Evolutionary conservation across 2,888 invertebrate species (phyloP).

Genomic region (Aethes cnicana): DNA sequence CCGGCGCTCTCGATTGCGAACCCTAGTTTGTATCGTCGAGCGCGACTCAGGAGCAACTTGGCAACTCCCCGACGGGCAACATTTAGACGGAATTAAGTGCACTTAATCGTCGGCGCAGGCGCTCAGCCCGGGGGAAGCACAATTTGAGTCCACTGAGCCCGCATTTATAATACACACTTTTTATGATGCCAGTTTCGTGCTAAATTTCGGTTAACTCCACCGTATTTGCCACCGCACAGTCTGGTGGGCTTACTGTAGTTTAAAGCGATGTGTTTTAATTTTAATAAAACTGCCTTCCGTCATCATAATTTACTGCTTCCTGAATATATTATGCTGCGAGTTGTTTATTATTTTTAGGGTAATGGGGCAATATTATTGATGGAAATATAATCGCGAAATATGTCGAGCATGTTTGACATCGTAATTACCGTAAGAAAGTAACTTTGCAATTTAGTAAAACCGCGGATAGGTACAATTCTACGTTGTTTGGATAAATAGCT

Average conservation of each 20-base stretch:
- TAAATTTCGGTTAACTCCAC: constrained; percentile 49
- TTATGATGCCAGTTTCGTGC: constrained; percentile 50
- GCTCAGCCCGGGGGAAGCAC: constrained; percentile 58
- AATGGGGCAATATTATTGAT: constrained; percentile 6
- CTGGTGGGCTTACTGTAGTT: constrained; percentile 23
- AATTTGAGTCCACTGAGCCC: constrained; percentile 50
- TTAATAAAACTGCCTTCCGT: constrained; percentile 15
- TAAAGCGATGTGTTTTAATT: constrained; percentile 22
- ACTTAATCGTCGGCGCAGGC: constrained; percentile 72
- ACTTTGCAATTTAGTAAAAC: constrained; percentile 19
- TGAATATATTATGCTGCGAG: no score
- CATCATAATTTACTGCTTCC: constrained; percentile 21
- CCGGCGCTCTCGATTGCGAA: constrained; percentile 15
- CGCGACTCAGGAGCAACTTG: constrained; percentile 45
- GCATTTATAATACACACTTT: constrained; percentile 60
- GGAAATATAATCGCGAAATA: constrained; percentile 7
- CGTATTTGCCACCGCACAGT: constrained; percentile 40
- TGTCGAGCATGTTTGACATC: constrained; percentile 2
- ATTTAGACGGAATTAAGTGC: constrained; percentile 76
- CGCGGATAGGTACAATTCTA: constrained; percentile 37
- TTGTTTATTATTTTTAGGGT: constrained; percentile 17
- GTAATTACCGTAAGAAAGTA: constrained; percentile 10
- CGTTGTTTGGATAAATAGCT: constrained; percentile 35
- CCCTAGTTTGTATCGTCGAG: constrained; percentile 35
- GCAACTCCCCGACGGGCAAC: constrained; percentile 61